Percentiles rank a stretch among this genome's conserved stretches.
These are phyloP conservation scores for Xanthia togata DNA, from an alignment of 2,888 invertebrate species.

Conservation along the genomic window DNA sequence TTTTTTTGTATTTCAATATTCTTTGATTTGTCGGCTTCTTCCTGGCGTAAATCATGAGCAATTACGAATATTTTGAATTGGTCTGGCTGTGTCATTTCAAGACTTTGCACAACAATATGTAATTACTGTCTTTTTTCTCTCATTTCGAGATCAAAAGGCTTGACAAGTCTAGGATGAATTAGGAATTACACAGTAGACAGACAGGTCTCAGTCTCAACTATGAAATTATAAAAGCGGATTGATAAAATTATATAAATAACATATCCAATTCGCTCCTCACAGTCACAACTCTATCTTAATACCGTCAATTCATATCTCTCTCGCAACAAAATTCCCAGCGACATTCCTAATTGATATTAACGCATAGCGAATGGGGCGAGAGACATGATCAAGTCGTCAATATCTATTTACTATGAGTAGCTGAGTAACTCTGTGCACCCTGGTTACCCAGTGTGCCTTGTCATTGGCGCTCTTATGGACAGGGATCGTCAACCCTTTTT, in stretches of 20 bases:
- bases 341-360: slow-evolving; percentile 55
- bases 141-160: not conserved
- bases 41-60: slow-evolving; percentile 3
- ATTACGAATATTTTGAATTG: not conserved
- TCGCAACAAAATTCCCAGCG: slow-evolving; percentile 12
- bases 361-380: slow-evolving; percentile 33
- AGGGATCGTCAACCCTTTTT: slow-evolving; percentile 29
- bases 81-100: not conserved
- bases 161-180: not conserved
- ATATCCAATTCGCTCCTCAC: not conserved
- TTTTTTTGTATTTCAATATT: slow-evolving; percentile 16
- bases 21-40: slow-evolving; percentile 26
- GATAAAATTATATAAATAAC: not conserved
- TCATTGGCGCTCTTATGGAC: slow-evolving; percentile 38
- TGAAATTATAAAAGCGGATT: not conserved
- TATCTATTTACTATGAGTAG: slow-evolving; percentile 52
- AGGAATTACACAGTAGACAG: not conserved
- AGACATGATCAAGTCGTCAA: slow-evolving; percentile 57
- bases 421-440: slow-evolving; percentile 61
- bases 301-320: slow-evolving; percentile 25
- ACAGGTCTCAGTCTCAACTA: not conserved
- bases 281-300: slow-evolving; percentile 6
- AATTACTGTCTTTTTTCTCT: not conserved
- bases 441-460: slow-evolving; percentile 25
- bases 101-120: not conserved